Evolutionary conservation across 2,113 vertebrate genomes (phyloP).

Genomic region (Eleginops maclovinus): DNA sequence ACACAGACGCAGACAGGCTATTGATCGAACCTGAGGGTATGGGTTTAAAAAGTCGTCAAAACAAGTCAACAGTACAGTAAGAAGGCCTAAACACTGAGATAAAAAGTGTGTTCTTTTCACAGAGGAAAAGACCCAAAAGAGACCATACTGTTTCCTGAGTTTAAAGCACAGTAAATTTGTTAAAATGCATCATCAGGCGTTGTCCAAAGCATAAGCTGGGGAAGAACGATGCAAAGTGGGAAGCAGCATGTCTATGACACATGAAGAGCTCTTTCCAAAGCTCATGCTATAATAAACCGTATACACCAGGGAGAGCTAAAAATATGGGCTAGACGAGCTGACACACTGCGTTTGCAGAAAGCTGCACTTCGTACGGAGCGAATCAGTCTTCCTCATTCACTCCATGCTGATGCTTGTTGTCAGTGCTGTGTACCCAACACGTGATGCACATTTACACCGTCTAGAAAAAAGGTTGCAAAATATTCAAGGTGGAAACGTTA

Average conservation of each 20-base stretch:
- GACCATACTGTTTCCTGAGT: background rate
- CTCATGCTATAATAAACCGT: slow-evolving; percentile 66
- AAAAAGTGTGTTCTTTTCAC: background rate
- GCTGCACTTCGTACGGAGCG: slow-evolving; percentile 49
- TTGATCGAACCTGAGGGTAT: background rate
- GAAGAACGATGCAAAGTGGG: slow-evolving; percentile 17
- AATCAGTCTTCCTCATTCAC: slow-evolving; percentile 62
- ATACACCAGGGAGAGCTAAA: slow-evolving; percentile 71
- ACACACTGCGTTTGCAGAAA: slow-evolving; percentile 70
- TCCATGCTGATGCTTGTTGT: slow-evolving; percentile 33
- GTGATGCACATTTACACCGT: background rate
- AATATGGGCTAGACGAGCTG: slow-evolving; percentile 76
- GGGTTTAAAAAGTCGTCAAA: background rate
- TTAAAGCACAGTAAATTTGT: background rate
- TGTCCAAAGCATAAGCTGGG: background rate
- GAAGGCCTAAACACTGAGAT: background rate
- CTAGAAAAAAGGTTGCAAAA: background rate
- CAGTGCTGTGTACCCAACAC: slow-evolving; percentile 1
- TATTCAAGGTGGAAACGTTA: background rate
- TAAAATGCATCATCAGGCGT: slow-evolving; percentile 3
- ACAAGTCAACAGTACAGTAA: slow-evolving; percentile 1
- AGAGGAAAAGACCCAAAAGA: background rate
- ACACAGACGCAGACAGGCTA: slow-evolving; percentile 9
- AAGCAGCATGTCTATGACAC: slow-evolving; percentile 24
- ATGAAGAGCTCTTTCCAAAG: slow-evolving; percentile 58